Percentiles rank a stretch among this genome's conserved stretches.
Evolutionary conservation across 2,888 invertebrate genomes (phyloP).

Genomic region (Tenthredo amoena): DNA sequence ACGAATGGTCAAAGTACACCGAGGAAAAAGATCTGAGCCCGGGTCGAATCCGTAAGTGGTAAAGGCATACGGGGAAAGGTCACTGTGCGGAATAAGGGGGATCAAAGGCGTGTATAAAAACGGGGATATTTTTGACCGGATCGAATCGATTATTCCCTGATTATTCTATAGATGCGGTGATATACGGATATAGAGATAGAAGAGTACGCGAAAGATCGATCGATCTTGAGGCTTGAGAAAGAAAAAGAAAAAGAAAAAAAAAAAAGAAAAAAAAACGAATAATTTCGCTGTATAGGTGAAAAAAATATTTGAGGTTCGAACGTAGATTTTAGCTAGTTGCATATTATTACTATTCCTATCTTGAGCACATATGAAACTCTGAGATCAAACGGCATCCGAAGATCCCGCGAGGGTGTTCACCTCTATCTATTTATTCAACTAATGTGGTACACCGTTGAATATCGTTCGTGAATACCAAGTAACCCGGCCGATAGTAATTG

Average conservation of each 20-base stretch:
- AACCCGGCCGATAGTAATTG: slow-evolving; percentile 73
- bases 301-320: background rate
- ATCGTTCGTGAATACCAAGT: slow-evolving; percentile 72
- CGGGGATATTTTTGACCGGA: slow-evolving; percentile 66
- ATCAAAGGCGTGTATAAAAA: background rate
- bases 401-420: slow-evolving; percentile 66
- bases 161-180: background rate
- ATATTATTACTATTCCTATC: background rate
- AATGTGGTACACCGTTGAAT: slow-evolving; percentile 68
- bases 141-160: slow-evolving; percentile 65
- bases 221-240: background rate
- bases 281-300: background rate
- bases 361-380: background rate
- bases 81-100: background rate
- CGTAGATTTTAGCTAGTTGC: background rate
- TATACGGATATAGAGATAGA: background rate
- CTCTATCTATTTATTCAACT: slow-evolving; percentile 62
- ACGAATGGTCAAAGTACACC: slow-evolving; percentile 62
- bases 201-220: background rate
- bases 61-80: background rate
- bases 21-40: slow-evolving; percentile 61
- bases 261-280: background rate
- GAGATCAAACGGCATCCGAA: background rate
- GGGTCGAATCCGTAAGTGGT: slow-evolving; percentile 72
- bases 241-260: too few relatives aligned